Base-by-base conservation (phyloP, 2,888 invertebrate genomes). In the Syrphus vitripennis region DNA sequence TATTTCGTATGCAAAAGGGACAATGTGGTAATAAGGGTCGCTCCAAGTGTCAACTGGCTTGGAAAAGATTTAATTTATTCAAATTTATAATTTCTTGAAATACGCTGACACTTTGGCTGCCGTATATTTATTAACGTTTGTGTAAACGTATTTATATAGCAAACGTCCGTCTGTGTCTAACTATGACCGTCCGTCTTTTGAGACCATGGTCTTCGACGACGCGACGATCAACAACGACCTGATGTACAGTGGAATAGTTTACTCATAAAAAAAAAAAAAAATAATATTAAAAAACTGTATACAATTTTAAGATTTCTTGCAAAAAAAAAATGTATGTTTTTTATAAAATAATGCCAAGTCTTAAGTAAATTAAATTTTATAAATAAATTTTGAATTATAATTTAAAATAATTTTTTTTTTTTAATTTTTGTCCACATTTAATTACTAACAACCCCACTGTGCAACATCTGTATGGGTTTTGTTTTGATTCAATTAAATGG, bases 21-120 rank as follows among this genome's bases (percentile, higher is more conserved):
- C 86, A 86, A 78, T 86, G 86, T 86, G 86, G 82, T 86, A 81
- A 86, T 82, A 86, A 86, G 86, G 86, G 86, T 82, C 86, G 86
- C 24, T 48, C 69, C 42, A 26, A 77, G 86, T 86, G 86, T 82
- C 86, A 86, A 78, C 69, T 48, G 72, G 19, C 48, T 76, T 63
- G 67, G 48, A 76, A 84, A 65, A 65, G 65, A 76, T 80, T 80
- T 84, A 84, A 84, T 86, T 86, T 86, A 86, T 86, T 86, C 84
- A 86, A 81, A 77, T 86, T 86, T 81, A 81, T 77, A 86, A 86
- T 86, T 86, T 81, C 76, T 76, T 81, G 84, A 86, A 63, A 70
- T 70, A 69, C 48, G 59, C 67, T 83, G 83, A 83, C 83, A 83
- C 83, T 83, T 63, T 78, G 42, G 72, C 83, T 74, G 83, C 72